Percentiles rank a stretch among this genome's conserved stretches.
These are phyloP conservation scores for Heliconius melpomene DNA, from an alignment of 1,140 invertebrate species.

Conservation along the genomic window DNA sequence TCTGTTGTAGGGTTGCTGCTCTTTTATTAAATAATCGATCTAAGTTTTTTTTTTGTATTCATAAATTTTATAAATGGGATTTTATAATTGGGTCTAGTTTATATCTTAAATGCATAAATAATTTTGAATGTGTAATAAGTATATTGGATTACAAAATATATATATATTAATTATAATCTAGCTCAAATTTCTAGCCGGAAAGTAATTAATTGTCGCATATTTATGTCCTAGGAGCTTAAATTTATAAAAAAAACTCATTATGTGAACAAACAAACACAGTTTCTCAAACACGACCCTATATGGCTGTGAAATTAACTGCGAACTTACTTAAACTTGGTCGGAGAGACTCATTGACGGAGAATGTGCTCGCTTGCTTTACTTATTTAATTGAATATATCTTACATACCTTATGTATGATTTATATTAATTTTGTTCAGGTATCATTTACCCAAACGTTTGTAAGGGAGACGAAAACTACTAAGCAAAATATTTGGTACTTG, in stretches of 20 bases:
- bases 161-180: no score
- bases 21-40: no score
- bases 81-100: not conserved
- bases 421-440: not conserved
- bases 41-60: not conserved
- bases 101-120: no score
- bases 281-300: slow-evolving; percentile 18
- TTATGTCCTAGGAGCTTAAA: not conserved
- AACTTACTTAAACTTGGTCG: slow-evolving; percentile 40
- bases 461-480: no score
- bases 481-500: no score
- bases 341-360: slow-evolving; percentile 40
- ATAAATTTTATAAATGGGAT: not conserved
- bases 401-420: slow-evolving; percentile 1
- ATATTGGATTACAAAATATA: no score
- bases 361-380: slow-evolving; percentile 36
- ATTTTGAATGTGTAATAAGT: no score
- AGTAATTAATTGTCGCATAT: no score
- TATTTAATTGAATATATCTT: slow-evolving; percentile 29
- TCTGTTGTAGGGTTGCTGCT: slow-evolving; percentile 29
- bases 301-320: slow-evolving; percentile 36
- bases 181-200: no score
- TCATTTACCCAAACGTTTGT: no score
- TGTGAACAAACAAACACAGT: not conserved
- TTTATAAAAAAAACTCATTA: not conserved